Conservation (phyloP, 1,140 invertebrate genomes). For the Hydropsyche tenuis region DNA sequence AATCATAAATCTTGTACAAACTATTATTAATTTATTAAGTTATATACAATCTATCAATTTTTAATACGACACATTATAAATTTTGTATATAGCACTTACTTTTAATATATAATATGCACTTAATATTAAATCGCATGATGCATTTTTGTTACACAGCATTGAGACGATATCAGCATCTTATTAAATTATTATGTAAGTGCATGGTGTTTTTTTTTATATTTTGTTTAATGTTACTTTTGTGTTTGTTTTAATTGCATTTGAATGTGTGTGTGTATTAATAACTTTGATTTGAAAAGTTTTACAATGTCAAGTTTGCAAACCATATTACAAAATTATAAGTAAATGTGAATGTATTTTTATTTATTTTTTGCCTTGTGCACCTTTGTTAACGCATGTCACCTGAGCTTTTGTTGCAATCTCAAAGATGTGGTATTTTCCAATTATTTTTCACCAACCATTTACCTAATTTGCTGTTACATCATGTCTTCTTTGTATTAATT, state of each 20-base stretch:
- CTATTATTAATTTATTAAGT: too few relatives aligned
- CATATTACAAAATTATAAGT: constrained; percentile 46
- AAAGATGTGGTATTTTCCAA: neutral
- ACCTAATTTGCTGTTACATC: neutral
- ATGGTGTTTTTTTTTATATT: constrained; percentile 41
- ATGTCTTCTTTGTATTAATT: too few relatives aligned
- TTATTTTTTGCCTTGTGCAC: constrained; percentile 35
- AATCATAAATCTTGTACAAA: too few relatives aligned
- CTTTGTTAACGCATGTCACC: constrained; percentile 37
- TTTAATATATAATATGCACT: constrained; percentile 8
- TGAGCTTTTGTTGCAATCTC: constrained; percentile 11
- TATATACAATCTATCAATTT: too few relatives aligned
- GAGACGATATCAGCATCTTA: constrained; percentile 44
- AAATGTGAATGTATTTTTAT: constrained; percentile 41
- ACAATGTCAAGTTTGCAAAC: constrained; percentile 32
- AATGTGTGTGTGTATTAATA: constrained; percentile 42
- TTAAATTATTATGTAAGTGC: constrained; percentile 50
- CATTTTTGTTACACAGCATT: constrained; percentile 42
- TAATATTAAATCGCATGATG: constrained; percentile 24
- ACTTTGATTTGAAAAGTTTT: constrained; percentile 22
- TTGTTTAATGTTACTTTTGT: constrained; percentile 7
- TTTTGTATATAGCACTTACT: neutral
- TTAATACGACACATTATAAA: too few relatives aligned
- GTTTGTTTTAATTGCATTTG: constrained; percentile 27
- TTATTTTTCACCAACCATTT: neutral